Evolutionary conservation across 2,113 vertebrate genomes (phyloP), one percentile per base, ranked within the genome.

Genomic region (Bostrychus sinensis): DNA sequence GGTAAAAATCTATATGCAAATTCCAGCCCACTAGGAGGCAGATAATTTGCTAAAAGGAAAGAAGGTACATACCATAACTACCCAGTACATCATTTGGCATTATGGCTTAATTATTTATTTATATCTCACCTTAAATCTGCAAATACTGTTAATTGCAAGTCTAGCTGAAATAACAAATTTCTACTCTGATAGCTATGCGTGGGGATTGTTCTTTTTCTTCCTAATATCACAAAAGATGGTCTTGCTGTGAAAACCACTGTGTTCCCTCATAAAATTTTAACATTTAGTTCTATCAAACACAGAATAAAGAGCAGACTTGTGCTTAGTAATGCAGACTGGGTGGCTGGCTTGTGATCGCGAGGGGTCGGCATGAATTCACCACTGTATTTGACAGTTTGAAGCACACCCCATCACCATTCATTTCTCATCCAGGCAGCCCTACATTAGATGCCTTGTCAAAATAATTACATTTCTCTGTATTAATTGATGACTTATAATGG

Each of bases 401-500:
- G 81, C 70, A 82, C 88, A 72, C 59, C 62, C 70, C 50, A 72
- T 86, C 85, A 80, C 79, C 75, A 81, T 78, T 79, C 72, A 91
- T 88, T 87, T 70, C 72, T 81, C 80, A 76, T 79, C 78, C 71
- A 71, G 16, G 1, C 57, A 51, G 83, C 77, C 45, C 68, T 62
- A 63, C 66, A 68, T 83, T 84, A 74, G 80, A 86, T 66, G 58
- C 75, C 79, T 75, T 89, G 89, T 91, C 89, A 89, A 80, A 85
- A 86, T 88, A 89, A 92, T 91, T 89, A 82, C 76, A 87, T 89
- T 86, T 86, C 72, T 87, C 77, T 78, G 75, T 86, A 85, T 89
- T 92, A 91, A 91, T 91, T 89, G 84, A 85, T 77, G 78, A 82
- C 86, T 81, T 84, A 65, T 82, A 86, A 89, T 86, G 87, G 82